Percentiles rank a stretch among this genome's conserved stretches.
These are phyloP conservation scores for Tachuris rubrigastra DNA, from an alignment of 2,113 vertebrate genomes.

Conservation along the genomic window DNA sequence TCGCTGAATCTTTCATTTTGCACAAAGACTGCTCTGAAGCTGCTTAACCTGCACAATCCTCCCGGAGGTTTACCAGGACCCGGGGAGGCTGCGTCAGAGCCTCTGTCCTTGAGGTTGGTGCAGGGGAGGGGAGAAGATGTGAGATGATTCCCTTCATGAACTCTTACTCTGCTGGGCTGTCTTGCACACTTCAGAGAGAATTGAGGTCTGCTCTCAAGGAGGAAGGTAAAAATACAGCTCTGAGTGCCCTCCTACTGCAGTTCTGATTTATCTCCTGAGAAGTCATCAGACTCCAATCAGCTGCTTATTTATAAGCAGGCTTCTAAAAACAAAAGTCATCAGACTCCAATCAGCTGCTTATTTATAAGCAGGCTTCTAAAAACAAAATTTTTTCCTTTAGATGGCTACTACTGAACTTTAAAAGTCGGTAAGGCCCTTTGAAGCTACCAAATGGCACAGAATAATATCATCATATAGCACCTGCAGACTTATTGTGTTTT, in stretches of 20 bases:
- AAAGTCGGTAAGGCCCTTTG: not conserved
- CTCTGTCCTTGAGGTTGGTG: accelerated
- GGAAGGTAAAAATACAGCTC: not conserved
- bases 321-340: not conserved
- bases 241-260: not conserved
- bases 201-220: not conserved
- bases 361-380: not conserved
- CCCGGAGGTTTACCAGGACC: not conserved
- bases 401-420: not conserved
- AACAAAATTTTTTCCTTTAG: not conserved
- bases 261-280: not conserved
- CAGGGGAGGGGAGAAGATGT: not conserved
- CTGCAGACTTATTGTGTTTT: not conserved
- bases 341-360: not conserved
- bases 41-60: not conserved
- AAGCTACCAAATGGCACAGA: not conserved
- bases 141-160: not conserved
- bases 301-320: not conserved
- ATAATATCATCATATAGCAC: not conserved
- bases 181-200: not conserved
- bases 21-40: not conserved
- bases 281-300: not conserved
- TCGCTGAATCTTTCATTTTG: not conserved
- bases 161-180: not conserved
- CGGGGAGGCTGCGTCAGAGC: not conserved